Conservation (phyloP, 2,113 vertebrate genomes). For the Prinia subflava region DNA sequence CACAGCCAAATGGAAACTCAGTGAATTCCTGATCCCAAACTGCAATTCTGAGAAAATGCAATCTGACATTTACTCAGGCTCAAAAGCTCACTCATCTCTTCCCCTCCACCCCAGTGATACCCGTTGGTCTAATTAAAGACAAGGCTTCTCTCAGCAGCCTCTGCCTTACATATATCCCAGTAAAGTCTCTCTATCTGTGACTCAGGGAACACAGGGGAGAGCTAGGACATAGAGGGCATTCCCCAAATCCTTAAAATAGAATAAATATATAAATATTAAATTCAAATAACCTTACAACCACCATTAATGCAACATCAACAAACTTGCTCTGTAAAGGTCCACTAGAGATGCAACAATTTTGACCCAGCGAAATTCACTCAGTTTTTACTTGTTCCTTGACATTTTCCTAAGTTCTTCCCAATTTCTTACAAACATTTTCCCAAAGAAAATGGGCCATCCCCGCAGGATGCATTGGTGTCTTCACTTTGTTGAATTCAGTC, state of each 20-base stretch:
- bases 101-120: neutral
- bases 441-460: neutral
- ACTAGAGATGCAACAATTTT: neutral
- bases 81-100: neutral
- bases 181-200: neutral
- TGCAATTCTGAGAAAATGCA: neutral
- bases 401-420: neutral
- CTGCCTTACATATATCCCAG: neutral
- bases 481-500: neutral
- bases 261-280: neutral
- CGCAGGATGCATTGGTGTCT: neutral
- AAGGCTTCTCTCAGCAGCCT: neutral
- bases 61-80: neutral
- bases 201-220: neutral
- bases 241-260: neutral
- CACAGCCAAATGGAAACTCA: neutral
- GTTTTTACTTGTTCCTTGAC: neutral
- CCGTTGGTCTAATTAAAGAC: neutral
- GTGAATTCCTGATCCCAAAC: neutral
- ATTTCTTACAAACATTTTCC: neutral
- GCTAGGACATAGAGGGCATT: neutral
- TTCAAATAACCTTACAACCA: neutral
- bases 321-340: neutral
- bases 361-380: neutral
- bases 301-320: neutral